Conservation (phyloP, 1,140 invertebrate genomes). For the Coenobita brevimanus region DNA sequence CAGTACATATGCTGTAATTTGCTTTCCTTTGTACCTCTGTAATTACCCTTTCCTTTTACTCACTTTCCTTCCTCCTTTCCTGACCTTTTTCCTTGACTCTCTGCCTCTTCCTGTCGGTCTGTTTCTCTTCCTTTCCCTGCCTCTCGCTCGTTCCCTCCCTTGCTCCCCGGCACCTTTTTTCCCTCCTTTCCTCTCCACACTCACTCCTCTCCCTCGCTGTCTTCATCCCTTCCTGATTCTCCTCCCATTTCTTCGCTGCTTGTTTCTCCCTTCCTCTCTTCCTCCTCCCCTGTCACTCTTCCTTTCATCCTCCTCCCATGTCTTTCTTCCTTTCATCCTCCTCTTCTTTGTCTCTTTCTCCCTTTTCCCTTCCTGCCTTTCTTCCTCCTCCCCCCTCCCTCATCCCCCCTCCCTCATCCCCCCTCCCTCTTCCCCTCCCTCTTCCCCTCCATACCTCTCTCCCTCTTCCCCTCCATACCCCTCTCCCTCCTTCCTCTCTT, state of each 20-base stretch:
- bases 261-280: background rate
- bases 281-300: too few relatives aligned
- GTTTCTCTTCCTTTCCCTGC: background rate
- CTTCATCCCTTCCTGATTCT: background rate
- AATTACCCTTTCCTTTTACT: too few relatives aligned
- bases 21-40: too few relatives aligned
- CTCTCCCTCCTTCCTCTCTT: background rate
- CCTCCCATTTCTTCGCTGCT: background rate
- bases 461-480: background rate
- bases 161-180: background rate
- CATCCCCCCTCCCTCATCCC: background rate
- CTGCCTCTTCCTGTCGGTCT: background rate
- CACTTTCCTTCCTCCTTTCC: background rate
- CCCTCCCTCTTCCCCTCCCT: background rate
- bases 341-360: background rate
- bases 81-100: background rate
- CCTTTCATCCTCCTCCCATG: too few relatives aligned
- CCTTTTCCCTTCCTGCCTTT: background rate
- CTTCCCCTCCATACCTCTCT: background rate
- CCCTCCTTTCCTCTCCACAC: background rate
- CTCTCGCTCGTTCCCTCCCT: background rate
- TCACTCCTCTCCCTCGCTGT: background rate
- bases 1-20: too few relatives aligned
- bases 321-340: too few relatives aligned
- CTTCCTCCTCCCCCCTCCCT: background rate